A percentile compares a stretch with the other conserved stretches of the same genome.
These are phyloP conservation scores for Heterotis niloticus DNA, from an alignment of 2,113 vertebrate genomes.

Conservation along the genomic window DNA sequence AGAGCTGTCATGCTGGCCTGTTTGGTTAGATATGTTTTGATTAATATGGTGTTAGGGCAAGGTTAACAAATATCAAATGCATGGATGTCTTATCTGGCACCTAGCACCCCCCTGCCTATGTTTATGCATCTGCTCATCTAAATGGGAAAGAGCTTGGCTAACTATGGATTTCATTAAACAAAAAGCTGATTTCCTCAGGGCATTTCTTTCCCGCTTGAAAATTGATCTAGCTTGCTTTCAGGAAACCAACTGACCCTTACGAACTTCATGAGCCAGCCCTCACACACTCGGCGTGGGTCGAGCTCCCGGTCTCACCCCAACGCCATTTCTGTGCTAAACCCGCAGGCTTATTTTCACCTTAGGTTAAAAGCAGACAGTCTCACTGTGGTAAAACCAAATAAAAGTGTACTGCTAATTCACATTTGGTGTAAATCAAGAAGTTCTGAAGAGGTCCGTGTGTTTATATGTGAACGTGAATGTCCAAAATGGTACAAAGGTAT, in stretches of 20 bases:
- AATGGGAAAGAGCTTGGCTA: constrained; percentile 31
- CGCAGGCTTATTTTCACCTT: background rate
- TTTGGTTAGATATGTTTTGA: constrained; percentile 35
- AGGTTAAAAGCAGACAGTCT: background rate
- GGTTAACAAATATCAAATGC: constrained; percentile 37
- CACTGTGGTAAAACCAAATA: background rate
- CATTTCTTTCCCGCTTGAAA: constrained; percentile 39
- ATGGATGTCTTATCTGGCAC: constrained; percentile 43
- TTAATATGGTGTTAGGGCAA: constrained; percentile 27
- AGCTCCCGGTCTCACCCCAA: constrained; percentile 16
- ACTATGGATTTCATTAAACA: constrained; percentile 43
- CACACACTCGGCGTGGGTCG: background rate
- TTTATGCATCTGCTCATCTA: constrained; percentile 38
- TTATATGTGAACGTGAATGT: too few species aligned
- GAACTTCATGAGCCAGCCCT: constrained; percentile 7
- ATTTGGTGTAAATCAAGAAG: background rate
- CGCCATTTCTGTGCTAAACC: background rate
- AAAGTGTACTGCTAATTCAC: background rate
- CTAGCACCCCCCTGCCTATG: constrained; percentile 28
- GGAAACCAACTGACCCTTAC: constrained; percentile 25
- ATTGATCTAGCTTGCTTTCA: constrained; percentile 33
- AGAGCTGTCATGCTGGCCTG: constrained; percentile 30
- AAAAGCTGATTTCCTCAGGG: constrained; percentile 40
- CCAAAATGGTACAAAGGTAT: background rate
- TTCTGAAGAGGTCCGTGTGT: background rate